These are phyloP conservation scores for Donacobius atricapilla DNA, from an alignment of 2,113 vertebrate genomes.

Conservation along the genomic window DNA sequence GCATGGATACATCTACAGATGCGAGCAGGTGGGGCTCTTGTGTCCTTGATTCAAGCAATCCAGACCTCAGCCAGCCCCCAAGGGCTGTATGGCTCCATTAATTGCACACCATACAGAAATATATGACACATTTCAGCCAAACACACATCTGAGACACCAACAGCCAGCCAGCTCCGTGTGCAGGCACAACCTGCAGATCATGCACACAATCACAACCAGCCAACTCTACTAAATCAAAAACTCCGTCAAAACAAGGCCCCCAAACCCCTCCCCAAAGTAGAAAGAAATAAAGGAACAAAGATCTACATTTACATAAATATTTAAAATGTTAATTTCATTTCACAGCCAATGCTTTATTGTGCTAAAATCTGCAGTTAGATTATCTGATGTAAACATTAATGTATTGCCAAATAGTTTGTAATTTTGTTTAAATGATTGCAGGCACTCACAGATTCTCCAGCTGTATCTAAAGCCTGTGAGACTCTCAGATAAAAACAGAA, in stretches of 20 bases:
- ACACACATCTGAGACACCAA: background rate
- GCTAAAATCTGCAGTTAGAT: background rate
- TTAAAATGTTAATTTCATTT: background rate
- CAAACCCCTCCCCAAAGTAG: background rate
- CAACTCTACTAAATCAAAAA: background rate
- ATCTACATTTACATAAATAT: background rate
- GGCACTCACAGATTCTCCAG: background rate
- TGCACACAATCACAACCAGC: background rate
- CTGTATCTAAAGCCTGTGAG: background rate
- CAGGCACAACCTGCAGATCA: background rate
- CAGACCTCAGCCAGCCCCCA: background rate
- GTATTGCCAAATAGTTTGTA: background rate
- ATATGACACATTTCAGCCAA: background rate
- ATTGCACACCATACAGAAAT: background rate
- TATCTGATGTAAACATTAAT: background rate
- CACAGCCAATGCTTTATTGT: background rate
- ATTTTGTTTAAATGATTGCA: background rate
- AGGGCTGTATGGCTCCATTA: background rate
- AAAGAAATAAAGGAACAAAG: background rate
- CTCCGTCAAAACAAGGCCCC: background rate
- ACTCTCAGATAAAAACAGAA: background rate
- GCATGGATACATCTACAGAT: background rate
- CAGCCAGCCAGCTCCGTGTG: background rate
- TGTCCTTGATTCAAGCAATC: background rate
- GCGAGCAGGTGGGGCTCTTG: background rate